phyloP scores from a whole-genome alignment of 2,113 vertebrate species.

The Trogon surrucura region DNA sequence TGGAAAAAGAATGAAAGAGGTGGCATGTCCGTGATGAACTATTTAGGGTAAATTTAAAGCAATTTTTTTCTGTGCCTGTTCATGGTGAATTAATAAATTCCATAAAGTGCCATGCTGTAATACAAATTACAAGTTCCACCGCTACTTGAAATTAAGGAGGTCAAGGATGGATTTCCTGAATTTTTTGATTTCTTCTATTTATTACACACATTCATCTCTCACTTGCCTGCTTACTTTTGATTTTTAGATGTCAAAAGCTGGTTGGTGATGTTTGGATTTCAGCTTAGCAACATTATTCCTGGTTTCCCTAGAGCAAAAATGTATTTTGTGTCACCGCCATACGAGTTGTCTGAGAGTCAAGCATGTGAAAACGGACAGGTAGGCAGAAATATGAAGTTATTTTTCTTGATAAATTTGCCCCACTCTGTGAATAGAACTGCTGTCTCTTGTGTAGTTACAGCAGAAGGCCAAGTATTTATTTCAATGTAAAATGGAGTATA shows the following conservation, averaged over 20 bases:
- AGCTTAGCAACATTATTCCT: conserved; percentile 98
- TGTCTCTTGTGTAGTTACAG: conserved; percentile 1
- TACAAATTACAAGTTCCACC: neutral
- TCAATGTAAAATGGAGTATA: neutral
- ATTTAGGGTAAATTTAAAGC: neutral
- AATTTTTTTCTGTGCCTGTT: neutral
- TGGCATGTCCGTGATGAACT: neutral
- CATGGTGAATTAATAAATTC: neutral
- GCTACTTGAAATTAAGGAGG: neutral
- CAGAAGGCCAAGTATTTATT: neutral
- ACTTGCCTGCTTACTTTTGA: conserved; percentile 48
- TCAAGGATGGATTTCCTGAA: neutral
- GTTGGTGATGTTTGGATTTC: conserved; percentile 99
- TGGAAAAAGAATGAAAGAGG: neutral
- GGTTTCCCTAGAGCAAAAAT: conserved; percentile 95
- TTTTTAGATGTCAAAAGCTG: conserved; percentile 97
- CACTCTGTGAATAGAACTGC: neutral
- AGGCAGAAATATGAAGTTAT: conserved; percentile 39
- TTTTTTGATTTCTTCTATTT: neutral
- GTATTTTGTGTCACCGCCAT: conserved; percentile 96
- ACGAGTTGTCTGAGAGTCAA: conserved; percentile 92
- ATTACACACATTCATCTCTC: neutral
- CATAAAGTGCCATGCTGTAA: neutral
- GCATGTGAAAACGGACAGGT: conserved; percentile 95
- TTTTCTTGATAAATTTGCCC: neutral